phyloP scores from a whole-genome alignment of 2,888 invertebrate species.

The Dasysyrphus tricinctus region DNA sequence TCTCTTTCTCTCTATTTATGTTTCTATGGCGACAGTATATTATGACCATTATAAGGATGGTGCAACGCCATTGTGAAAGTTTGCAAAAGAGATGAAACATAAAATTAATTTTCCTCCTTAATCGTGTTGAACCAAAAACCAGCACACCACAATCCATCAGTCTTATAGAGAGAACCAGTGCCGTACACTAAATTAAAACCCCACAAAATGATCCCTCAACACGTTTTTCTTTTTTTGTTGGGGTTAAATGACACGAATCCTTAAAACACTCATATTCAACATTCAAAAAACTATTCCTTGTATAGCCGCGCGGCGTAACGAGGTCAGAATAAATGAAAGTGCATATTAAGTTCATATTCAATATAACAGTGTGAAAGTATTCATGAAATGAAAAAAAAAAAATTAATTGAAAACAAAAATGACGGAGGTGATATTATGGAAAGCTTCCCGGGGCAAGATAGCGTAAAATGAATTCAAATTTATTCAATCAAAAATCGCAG shows the following conservation, averaged over 20 bases:
- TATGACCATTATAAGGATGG: not conserved
- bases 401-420: not conserved
- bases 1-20: not conserved
- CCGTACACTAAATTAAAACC: slow-evolving; percentile 18
- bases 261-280: not conserved
- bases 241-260: slow-evolving; percentile 33
- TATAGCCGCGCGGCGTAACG: not conserved
- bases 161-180: not conserved
- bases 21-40: not conserved
- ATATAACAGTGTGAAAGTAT: slow-evolving; percentile 35
- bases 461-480: slow-evolving; percentile 54
- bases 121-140: not conserved
- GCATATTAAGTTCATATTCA: slow-evolving; percentile 40
- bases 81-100: slow-evolving; percentile 14
- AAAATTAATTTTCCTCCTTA: slow-evolving; percentile 29
- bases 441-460: slow-evolving; percentile 26
- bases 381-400: slow-evolving; percentile 1
- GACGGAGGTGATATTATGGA: slow-evolving; percentile 27
- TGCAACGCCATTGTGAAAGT: not conserved
- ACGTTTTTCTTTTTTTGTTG: not conserved
- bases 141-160: not conserved
- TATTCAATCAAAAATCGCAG: slow-evolving; percentile 55
- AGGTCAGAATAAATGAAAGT: slow-evolving; percentile 37
- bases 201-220: slow-evolving; percentile 3
- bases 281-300: slow-evolving; percentile 3